Evolutionary conservation across 1,140 invertebrate species (phyloP).

Genomic region (Stegodyphus mimosarum): DNA sequence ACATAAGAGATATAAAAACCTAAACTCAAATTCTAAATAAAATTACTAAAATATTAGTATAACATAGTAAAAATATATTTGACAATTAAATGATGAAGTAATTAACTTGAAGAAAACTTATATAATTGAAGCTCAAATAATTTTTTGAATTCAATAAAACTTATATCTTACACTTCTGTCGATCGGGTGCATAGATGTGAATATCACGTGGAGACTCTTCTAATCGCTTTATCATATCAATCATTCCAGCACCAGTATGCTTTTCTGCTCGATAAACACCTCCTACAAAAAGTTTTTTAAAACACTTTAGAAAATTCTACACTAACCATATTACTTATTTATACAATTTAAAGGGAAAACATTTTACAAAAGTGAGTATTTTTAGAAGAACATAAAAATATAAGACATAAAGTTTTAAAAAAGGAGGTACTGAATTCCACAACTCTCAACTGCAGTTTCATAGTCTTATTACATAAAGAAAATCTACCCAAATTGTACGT

Average conservation of each 20-base stretch:
- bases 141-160: conserved; percentile 56
- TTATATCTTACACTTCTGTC: conserved; percentile 78
- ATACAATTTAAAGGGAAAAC: neutral
- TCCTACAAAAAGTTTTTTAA: conserved; percentile 62
- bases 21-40: too few species aligned
- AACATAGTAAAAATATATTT: too few species aligned
- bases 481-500: too few species aligned
- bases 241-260: conserved; percentile 93
- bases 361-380: neutral
- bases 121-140: neutral
- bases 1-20: too few species aligned
- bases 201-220: conserved; percentile 92
- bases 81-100: too few species aligned
- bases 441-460: too few species aligned
- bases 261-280: conserved; percentile 97
- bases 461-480: too few species aligned
- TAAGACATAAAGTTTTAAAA: neutral
- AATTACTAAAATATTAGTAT: too few species aligned
- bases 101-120: too few species aligned
- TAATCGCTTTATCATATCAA: conserved; percentile 91
- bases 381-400: neutral
- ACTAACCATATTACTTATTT: neutral
- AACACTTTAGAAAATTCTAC: conserved; percentile 14
- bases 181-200: conserved; percentile 83
- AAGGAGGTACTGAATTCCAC: too few species aligned